Base-by-base conservation (phyloP, 2,113 vertebrate genomes). In the Dicentrarchus labrax region DNA sequence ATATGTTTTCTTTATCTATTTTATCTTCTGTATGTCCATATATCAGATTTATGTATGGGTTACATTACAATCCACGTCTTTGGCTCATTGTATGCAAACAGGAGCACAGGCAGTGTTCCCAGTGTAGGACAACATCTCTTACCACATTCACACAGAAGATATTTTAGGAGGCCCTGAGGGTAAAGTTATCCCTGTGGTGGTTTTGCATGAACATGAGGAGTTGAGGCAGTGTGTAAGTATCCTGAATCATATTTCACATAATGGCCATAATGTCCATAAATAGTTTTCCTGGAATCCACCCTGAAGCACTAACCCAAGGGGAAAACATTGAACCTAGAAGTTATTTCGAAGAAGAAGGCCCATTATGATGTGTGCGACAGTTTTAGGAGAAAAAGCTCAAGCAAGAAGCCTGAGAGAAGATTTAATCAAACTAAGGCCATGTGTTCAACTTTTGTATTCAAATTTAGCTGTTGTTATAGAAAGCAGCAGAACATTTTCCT, bases 221-320 rank as follows among this genome's bases (percentile, higher is more conserved):
- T 41, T 2, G 12, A 68, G 76, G 47, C 72, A 39, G 48, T 16
- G 56, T 74, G 45, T 48, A 17, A 56, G 19, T 9, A 75, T 64
- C 64, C 68, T 56, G 70, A 76, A 30, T 80, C 72, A 48, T 45
- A 47, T 88, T 87, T 88, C 78, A 88, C 50, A 78, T 65, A 83
- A 78, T 83, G 74, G 16, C 70, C 56, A 76, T 65, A 24, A 61
- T 30, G 69, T 74, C 22, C 24, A 72, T 72, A 90, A 86, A 78
- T 60, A 76, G 39, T 38, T 1, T 83, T 19, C 56, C 79, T 75
- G 50, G 72, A 90, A 84, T 53, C 67, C 8, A 68, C 13, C 50
- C 16, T 39, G n/a, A 60, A 51, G 21, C 3, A 10, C 22, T 2
- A 30, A 38, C 30, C 56, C 53, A 47, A 1, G 54, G 59, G 24